phyloP scores from a whole-genome alignment of 2,888 invertebrate genomes.

The Hemicrepidius hirtus region DNA sequence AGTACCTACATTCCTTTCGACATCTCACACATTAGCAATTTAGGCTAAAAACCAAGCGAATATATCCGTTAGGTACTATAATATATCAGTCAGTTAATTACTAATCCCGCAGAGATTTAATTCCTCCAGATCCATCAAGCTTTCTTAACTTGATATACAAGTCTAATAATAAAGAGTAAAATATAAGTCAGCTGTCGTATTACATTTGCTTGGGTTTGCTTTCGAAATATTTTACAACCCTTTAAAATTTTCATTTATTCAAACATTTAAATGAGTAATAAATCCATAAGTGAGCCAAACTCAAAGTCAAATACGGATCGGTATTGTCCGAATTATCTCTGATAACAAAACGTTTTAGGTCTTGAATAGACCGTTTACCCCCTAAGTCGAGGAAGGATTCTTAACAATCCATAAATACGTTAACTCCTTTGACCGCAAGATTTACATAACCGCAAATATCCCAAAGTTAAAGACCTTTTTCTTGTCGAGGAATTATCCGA shows the following conservation, averaged over 20 bases:
- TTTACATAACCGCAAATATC: slow-evolving; percentile 44
- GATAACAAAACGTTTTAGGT: background rate
- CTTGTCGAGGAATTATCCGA: slow-evolving; percentile 22
- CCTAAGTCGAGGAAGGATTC: slow-evolving; percentile 7
- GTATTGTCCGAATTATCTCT: background rate
- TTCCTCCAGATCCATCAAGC: slow-evolving; percentile 20
- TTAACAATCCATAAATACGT: slow-evolving; percentile 20
- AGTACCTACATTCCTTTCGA: slow-evolving; percentile 17
- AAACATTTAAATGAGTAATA: too few relatives aligned
- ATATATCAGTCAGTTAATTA: slow-evolving; percentile 22
- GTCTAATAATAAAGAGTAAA: slow-evolving; percentile 11
- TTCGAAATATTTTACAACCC: too few relatives aligned
- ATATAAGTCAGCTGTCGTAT: background rate
- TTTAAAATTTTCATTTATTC: too few relatives aligned
- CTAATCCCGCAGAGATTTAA: slow-evolving; percentile 23
- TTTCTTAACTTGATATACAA: slow-evolving; percentile 6
- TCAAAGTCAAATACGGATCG: background rate
- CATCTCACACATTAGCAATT: slow-evolving; percentile 17
- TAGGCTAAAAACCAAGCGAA: slow-evolving; percentile 17
- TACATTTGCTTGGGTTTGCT: too few relatives aligned
- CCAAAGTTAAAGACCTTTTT: slow-evolving; percentile 14
- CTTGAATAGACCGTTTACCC: background rate
- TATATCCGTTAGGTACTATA: slow-evolving; percentile 15
- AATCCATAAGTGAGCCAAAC: background rate
- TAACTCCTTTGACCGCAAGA: slow-evolving; percentile 28